Conservation (phyloP, 2,113 vertebrate genomes). For the Oryzias woworae region DNA sequence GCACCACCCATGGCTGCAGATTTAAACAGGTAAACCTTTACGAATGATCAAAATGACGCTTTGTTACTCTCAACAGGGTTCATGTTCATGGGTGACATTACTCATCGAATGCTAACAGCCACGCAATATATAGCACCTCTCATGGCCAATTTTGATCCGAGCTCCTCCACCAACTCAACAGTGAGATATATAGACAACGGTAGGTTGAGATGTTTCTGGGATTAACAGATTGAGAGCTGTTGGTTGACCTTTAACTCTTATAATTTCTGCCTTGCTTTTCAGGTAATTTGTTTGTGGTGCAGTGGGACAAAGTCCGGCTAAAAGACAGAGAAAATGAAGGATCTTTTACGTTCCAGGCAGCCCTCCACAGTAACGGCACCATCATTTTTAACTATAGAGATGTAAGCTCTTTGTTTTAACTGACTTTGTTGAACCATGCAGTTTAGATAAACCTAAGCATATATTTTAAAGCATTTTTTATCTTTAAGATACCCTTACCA, state of each 20-base stretch:
- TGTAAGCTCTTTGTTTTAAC: slow-evolving; percentile 61
- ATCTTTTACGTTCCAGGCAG: slow-evolving; percentile 88
- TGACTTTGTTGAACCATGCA: neutral
- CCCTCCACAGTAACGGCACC: slow-evolving; percentile 81
- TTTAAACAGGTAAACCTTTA: too few species aligned
- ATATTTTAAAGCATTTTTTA: neutral
- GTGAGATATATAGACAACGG: slow-evolving; percentile 91
- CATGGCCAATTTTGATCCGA: slow-evolving; percentile 98
- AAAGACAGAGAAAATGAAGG: slow-evolving; percentile 83
- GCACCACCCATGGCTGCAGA: neutral
- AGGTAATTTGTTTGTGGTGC: slow-evolving; percentile 88
- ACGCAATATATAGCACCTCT: slow-evolving; percentile 94
- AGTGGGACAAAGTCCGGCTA: slow-evolving; percentile 89
- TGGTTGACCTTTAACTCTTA: slow-evolving; percentile 1
- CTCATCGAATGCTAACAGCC: slow-evolving; percentile 94
- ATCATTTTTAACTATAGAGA: slow-evolving; percentile 89
- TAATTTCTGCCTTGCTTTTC: slow-evolving; percentile 11
- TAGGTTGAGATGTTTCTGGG: slow-evolving; percentile 61
- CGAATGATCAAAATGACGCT: too few species aligned
- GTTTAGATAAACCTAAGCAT: neutral
- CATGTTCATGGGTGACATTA: slow-evolving; percentile 90
- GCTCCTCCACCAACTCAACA: slow-evolving; percentile 89
- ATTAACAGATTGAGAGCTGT: neutral
- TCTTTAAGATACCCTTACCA: slow-evolving; percentile 84
- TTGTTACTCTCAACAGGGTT: slow-evolving; percentile 79